Base-by-base conservation (phyloP, 2,113 vertebrate species). In the Oryzias curvinotus region DNA sequence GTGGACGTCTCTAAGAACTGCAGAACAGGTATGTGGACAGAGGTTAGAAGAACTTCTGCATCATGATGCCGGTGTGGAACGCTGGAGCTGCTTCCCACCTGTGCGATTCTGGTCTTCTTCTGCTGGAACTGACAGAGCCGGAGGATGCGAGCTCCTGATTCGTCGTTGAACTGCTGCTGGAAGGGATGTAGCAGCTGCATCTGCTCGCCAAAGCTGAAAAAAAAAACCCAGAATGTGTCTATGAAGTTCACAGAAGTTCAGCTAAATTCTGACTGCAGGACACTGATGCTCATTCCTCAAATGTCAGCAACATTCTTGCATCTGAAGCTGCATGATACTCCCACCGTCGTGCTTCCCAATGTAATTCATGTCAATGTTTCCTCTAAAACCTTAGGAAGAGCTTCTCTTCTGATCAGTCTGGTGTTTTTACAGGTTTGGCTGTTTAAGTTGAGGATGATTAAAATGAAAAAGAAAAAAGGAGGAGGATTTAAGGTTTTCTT, bases 41-140 rank as follows among this genome's bases (percentile, higher is more conserved):
- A 30, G 45, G 47, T 4, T 18, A 12, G n/a, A 48, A 2, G 5
- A 5, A 47, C 46, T 19, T 8, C 5, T 5, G 6, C 17, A 47
- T 4, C 26, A 53, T 18, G 54, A 10, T 5, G 4, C 2, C 14
- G 5, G 4, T 14, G 13, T 18, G 0, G 25, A 25, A 18, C 3
- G 21, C 36, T 10, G 36, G 2, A 36, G 14, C 36, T 14, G 41
- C 52, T 7, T 43, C 65, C 52, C 79, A 98, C 97, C 93, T 99
- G 95, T 52, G 96, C 97, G 85, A 99, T 97, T 73, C 93, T 94
- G 55, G 97, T 99, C 89, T 99, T 98, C 91, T 96, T 99, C 85
- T 99, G 97, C 47, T 98, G 95, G 85, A 99, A 99, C 88, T 93
- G 95, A 88, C 97, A 99, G 18, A 96, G 93, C 12, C 93, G 82